phyloP scores from a whole-genome alignment of 2,797 vertebrate genomes.

The Anguilla anguilla region DNA sequence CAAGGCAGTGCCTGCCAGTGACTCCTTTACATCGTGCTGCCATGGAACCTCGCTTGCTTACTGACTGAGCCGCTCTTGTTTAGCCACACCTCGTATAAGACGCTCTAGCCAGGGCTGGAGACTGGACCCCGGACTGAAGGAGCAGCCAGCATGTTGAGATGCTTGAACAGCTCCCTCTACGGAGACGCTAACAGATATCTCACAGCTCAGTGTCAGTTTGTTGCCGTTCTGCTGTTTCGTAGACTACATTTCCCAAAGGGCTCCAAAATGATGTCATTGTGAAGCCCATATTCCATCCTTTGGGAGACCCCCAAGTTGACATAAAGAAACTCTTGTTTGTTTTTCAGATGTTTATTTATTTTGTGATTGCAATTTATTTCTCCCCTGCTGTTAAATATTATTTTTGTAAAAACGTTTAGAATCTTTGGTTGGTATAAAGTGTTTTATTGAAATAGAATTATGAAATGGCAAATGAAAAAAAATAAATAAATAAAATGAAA shows the following conservation, averaged over 20 bases:
- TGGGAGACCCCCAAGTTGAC: constrained; percentile 2
- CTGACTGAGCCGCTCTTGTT: constrained; percentile 27
- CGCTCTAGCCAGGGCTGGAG: not conserved
- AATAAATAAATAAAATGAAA: constrained; percentile 53
- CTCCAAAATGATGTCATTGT: not conserved
- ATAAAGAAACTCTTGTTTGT: constrained; percentile 36
- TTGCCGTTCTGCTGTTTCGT: not conserved
- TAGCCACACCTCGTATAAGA: not conserved
- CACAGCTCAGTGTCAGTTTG: not conserved
- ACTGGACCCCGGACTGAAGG: not conserved
- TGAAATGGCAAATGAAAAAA: constrained; percentile 49
- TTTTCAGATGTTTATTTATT: constrained; percentile 74
- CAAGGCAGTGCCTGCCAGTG: constrained; percentile 27
- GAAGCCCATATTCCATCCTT: not conserved
- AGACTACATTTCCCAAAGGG: constrained; percentile 1
- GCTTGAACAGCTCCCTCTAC: not conserved
- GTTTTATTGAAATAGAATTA: constrained; percentile 57
- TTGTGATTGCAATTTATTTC: constrained; percentile 54
- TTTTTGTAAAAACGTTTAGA: constrained; percentile 63
- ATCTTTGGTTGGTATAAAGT: constrained; percentile 40
- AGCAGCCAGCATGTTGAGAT: not conserved
- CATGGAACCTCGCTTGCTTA: constrained; percentile 5
- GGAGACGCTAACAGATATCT: not conserved
- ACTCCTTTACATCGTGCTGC: constrained; percentile 29
- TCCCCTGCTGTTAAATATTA: constrained; percentile 65